Conservation (phyloP, 1,140 invertebrate species). For the Drosophila oshimai region DNA sequence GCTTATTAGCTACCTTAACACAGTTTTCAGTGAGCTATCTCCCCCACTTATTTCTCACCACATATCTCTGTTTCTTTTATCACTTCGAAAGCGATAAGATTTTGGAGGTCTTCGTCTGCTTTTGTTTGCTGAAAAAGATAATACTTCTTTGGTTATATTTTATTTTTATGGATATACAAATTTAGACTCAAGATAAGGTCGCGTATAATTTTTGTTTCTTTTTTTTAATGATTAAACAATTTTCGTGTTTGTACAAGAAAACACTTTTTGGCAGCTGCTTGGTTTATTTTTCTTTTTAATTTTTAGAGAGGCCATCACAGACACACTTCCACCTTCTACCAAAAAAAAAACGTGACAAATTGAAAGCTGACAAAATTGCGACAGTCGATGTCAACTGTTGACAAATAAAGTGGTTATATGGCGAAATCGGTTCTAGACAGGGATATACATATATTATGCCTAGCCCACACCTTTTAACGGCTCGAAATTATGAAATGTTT, state of each 20-base stretch:
- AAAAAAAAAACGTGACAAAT: constrained; percentile 58
- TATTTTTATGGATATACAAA: constrained; percentile 2
- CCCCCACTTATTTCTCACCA: neutral
- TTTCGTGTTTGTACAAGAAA: constrained; percentile 12
- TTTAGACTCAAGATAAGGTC: constrained; percentile 21
- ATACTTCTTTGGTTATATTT: neutral
- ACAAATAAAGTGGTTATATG: constrained; percentile 73
- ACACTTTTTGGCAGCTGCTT: constrained; percentile 27
- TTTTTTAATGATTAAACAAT: constrained; percentile 22
- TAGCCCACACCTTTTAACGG: constrained; percentile 21
- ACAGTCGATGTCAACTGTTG: constrained; percentile 66
- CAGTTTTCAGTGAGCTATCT: constrained; percentile 21
- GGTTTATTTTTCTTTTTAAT: constrained; percentile 26
- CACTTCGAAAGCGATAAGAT: constrained; percentile 8
- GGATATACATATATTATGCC: neutral
- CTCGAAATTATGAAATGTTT: constrained; percentile 70
- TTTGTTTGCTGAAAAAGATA: constrained; percentile 26
- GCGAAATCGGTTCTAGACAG: constrained; percentile 55
- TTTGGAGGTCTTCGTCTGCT: constrained; percentile 25
- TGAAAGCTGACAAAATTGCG: constrained; percentile 70
- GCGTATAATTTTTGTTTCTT: constrained; percentile 7
- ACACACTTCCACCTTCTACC: neutral
- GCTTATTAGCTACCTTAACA: constrained; percentile 59
- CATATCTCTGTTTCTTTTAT: neutral
- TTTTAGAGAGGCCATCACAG: neutral